These are phyloP conservation scores for Porphyrio hochstetteri DNA, from an alignment of 2,113 vertebrate species.

Conservation along the genomic window DNA sequence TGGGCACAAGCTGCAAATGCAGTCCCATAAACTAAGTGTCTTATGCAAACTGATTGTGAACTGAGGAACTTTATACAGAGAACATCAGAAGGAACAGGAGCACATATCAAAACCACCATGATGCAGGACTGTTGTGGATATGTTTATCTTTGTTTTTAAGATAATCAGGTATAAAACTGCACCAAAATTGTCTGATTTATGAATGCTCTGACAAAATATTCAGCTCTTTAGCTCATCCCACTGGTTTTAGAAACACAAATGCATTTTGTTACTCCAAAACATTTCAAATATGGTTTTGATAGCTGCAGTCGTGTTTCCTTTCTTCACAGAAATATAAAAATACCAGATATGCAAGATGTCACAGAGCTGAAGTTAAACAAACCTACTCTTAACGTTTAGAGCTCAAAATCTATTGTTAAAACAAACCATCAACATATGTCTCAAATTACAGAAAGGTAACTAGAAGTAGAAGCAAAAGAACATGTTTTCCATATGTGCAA, in stretches of 20 bases:
- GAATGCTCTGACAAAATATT: neutral
- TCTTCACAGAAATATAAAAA: neutral
- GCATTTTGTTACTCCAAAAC: neutral
- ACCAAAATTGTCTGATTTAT: neutral
- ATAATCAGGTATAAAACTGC: neutral
- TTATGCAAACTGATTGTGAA: neutral
- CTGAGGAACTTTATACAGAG: neutral
- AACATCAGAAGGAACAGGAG: neutral
- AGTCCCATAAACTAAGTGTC: neutral
- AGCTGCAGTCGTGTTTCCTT: neutral
- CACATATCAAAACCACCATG: neutral
- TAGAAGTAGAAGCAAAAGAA: neutral
- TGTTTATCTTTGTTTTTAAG: neutral
- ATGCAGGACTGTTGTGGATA: neutral
- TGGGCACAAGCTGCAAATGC: neutral
- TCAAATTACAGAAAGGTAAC: neutral
- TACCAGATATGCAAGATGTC: too few relatives aligned
- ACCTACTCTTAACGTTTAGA: neutral
- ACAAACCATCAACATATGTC: neutral
- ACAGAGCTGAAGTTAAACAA: neutral
- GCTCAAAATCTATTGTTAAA: neutral
- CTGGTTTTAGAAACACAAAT: neutral
- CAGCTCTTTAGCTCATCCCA: neutral
- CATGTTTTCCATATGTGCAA: neutral
- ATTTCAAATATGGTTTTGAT: neutral